Evolutionary conservation across 2,113 vertebrate species (phyloP).

Genomic region (Ornithorhynchus anatinus): DNA sequence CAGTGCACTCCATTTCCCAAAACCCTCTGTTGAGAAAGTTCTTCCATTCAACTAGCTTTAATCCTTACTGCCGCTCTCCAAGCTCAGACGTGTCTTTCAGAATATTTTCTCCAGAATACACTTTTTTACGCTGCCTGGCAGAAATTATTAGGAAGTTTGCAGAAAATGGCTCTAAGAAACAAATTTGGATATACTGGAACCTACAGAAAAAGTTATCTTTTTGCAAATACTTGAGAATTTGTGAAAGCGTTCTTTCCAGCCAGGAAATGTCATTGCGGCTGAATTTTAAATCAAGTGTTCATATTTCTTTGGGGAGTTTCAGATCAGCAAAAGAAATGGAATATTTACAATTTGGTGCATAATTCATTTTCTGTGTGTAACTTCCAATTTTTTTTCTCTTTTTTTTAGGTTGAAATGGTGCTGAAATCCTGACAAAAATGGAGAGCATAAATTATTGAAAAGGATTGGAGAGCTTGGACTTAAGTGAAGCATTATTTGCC

Average conservation of each 20-base stretch:
- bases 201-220: constrained; percentile 56
- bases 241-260: constrained; percentile 56
- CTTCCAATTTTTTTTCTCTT: constrained; percentile 45
- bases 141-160: constrained; percentile 51
- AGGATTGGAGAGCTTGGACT: constrained; percentile 31
- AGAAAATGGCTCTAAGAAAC: constrained; percentile 47
- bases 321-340: constrained; percentile 77
- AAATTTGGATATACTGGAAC: constrained; percentile 54
- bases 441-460: constrained; percentile 59
- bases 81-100: background rate
- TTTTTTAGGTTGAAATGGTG: constrained; percentile 28
- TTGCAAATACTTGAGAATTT: constrained; percentile 61
- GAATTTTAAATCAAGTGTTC: constrained; percentile 78
- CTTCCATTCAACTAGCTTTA: no score
- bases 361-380: constrained; percentile 74
- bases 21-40: no score
- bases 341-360: constrained; percentile 80
- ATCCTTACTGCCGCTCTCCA: constrained; percentile 1
- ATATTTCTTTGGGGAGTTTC: constrained; percentile 75
- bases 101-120: constrained; percentile 20
- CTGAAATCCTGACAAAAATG: constrained; percentile 58
- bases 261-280: constrained; percentile 72
- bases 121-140: constrained; percentile 12
- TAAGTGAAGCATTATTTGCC: constrained; percentile 41
- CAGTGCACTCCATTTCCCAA: no score